phyloP scores from a whole-genome alignment of 2,888 invertebrate genomes.

The Nephrotoma guestfalica region DNA sequence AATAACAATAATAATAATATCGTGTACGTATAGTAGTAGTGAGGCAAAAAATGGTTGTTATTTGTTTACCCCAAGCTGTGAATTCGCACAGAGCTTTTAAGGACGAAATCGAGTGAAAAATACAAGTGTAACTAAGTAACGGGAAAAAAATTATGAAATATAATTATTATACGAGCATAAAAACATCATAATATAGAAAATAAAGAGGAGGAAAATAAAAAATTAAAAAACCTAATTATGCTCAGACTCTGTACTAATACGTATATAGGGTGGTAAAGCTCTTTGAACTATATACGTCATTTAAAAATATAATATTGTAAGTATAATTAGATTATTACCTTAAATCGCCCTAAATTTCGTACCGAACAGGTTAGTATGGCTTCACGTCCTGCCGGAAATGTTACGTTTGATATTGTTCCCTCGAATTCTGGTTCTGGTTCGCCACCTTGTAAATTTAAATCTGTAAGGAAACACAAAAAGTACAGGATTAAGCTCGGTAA shows the following conservation, averaged over 20 bases:
- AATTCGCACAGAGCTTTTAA: slow-evolving; percentile 1
- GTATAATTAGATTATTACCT: slow-evolving; percentile 18
- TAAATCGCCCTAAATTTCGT: slow-evolving; percentile 31
- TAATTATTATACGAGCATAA: not conserved
- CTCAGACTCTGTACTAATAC: not conserved
- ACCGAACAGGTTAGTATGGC: slow-evolving; percentile 31
- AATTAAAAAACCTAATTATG: not conserved
- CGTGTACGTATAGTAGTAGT: not conserved
- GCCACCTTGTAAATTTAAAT: slow-evolving; percentile 17
- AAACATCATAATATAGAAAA: not conserved
- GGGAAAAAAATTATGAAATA: not conserved
- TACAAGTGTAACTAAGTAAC: not conserved
- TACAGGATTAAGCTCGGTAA: not conserved
- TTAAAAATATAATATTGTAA: not conserved
- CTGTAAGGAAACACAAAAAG: slow-evolving; percentile 11
- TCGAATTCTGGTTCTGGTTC: slow-evolving; percentile 33
- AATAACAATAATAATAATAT: not conserved
- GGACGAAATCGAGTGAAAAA: not conserved
- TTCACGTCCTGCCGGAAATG: slow-evolving; percentile 33
- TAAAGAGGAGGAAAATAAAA: not conserved
- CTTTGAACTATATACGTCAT: not conserved
- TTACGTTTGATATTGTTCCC: slow-evolving; percentile 31
- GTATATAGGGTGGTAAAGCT: not conserved
- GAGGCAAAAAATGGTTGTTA: not conserved
- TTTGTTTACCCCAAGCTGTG: not conserved